These are phyloP conservation scores for Tinea trinotella DNA, from an alignment of 2,888 invertebrate genomes.

Conservation along the genomic window DNA sequence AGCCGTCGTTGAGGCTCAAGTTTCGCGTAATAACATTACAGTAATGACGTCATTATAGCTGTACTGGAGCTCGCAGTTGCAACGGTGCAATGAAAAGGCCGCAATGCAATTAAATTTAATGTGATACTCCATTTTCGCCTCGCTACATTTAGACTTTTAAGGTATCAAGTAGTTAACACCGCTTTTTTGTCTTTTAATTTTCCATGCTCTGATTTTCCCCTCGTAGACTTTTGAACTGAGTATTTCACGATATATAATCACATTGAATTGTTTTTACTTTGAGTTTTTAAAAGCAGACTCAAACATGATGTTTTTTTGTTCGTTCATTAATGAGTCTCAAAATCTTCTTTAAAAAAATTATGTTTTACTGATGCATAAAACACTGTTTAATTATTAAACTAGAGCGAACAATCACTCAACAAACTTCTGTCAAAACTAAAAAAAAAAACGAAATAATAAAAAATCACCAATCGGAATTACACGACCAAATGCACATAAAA, in stretches of 20 bases:
- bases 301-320: too few relatives aligned
- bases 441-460: too few relatives aligned
- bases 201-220: not conserved
- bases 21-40: slow-evolving; percentile 34
- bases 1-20: slow-evolving; percentile 23
- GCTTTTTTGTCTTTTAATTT: slow-evolving; percentile 4
- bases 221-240: not conserved
- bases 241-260: not conserved
- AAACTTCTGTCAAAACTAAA: too few relatives aligned
- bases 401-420: too few relatives aligned
- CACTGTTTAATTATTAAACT: too few relatives aligned
- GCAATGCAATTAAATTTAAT: slow-evolving; percentile 42
- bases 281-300: not conserved
- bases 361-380: too few relatives aligned
- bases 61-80: slow-evolving; percentile 24
- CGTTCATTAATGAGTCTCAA: too few relatives aligned
- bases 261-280: not conserved
- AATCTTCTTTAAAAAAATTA: too few relatives aligned
- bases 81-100: slow-evolving; percentile 36
- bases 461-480: too few relatives aligned
- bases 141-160: slow-evolving; percentile 17
- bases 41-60: slow-evolving; percentile 41
- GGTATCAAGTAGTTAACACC: slow-evolving; percentile 15
- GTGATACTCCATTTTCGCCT: slow-evolving; percentile 35
- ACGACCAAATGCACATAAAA: too few relatives aligned